These are phyloP conservation scores for Luscinia megarhynchos DNA, from an alignment of 2,797 vertebrate genomes.

Conservation along the genomic window DNA sequence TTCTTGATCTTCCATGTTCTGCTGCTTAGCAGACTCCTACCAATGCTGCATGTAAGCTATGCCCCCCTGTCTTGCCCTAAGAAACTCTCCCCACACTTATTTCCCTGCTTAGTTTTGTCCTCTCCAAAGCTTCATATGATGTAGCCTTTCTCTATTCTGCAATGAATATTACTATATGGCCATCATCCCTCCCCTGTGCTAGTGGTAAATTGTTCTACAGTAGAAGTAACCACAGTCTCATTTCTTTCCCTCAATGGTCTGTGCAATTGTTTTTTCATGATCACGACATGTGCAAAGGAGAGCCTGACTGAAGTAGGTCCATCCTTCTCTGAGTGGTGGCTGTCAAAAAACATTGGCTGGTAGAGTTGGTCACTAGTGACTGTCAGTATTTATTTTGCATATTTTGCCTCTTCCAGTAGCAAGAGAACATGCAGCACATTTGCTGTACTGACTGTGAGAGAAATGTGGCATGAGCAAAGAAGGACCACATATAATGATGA, in stretches of 20 bases:
- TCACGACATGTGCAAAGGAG: neutral
- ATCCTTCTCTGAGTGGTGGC: neutral
- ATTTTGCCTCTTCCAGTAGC: neutral
- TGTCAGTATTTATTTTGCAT: neutral
- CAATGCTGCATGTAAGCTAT: neutral
- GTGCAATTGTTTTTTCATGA: neutral
- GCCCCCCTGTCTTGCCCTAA: neutral
- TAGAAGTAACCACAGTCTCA: neutral
- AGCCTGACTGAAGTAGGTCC: neutral
- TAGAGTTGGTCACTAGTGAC: neutral
- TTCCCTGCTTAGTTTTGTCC: neutral
- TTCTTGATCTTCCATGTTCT: neutral
- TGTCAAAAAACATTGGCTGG: neutral
- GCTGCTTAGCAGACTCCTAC: neutral
- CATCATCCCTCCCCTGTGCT: neutral
- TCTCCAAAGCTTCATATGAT: neutral
- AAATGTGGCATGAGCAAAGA: neutral
- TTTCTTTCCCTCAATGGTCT: neutral
- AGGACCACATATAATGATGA: neutral
- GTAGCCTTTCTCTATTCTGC: neutral
- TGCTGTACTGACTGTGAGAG: neutral
- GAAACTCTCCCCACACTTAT: neutral
- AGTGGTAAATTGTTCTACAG: neutral
- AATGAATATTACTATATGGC: neutral
- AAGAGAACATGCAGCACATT: neutral